phyloP scores from a whole-genome alignment of 2,888 invertebrate species.

The Lamellibrachia columna region DNA sequence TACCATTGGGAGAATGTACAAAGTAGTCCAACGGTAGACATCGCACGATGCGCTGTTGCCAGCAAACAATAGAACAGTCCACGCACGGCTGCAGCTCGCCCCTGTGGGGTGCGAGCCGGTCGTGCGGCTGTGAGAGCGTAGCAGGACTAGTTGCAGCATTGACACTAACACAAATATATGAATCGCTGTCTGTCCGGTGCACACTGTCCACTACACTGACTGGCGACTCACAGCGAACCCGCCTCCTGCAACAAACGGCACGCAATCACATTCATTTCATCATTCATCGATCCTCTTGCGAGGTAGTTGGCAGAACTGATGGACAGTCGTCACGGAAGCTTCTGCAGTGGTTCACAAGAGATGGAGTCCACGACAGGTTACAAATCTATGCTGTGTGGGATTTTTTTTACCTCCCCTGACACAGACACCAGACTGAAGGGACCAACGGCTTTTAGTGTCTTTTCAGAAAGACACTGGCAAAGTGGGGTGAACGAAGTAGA shows the following conservation, averaged over 20 bases:
- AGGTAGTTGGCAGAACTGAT: no score
- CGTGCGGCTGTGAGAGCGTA: background rate
- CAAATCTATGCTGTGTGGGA: no score
- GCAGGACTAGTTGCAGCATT: background rate
- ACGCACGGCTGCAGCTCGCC: background rate
- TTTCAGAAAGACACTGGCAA: no score
- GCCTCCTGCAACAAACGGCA: background rate
- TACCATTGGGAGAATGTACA: constrained; percentile 6
- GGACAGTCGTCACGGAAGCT: no score
- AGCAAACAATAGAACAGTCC: background rate
- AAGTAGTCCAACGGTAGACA: background rate
- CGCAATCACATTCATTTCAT: no score
- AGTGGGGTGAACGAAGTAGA: no score
- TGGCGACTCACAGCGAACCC: background rate
- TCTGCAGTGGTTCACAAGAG: no score
- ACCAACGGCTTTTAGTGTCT: no score
- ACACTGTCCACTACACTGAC: constrained; percentile 6
- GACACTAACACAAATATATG: background rate
- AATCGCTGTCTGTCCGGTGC: background rate
- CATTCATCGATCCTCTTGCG: no score
- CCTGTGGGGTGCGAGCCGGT: background rate
- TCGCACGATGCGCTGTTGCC: background rate
- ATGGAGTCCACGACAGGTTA: no score
- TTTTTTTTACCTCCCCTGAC: no score
- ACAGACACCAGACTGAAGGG: no score